Evolutionary conservation across 2,888 invertebrate genomes (phyloP), one percentile per base, ranked within the genome.

Genomic region (Lottia scabra): DNA sequence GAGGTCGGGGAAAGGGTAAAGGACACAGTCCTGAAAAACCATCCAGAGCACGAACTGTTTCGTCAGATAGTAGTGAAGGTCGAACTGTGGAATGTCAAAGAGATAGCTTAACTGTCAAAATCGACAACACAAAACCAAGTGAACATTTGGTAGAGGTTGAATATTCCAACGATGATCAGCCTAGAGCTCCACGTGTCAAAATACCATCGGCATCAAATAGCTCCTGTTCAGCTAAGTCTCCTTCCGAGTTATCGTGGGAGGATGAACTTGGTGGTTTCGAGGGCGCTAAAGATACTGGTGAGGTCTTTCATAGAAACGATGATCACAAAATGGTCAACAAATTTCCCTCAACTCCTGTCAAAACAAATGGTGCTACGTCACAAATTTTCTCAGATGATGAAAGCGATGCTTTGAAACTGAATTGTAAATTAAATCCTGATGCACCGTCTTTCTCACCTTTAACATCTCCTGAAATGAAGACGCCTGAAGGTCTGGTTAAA

Each of bases 101-200:
- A 45, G 85, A 87, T 73, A 75, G 84, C 19, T 79, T 87, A 16
- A 79, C 87, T 19, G 83, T 87, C 56, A 87, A 87, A 74, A 81
- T 87, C 45, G 87, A 87, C 70, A 87, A 87, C 74, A 82, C 83
- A 16, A 82, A 78, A 63, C 71, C 70, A 12, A 75, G 68, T 2
- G 81, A 83, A 63, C 75, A 80, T n/a, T 76, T 77, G 48, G 85
- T 84, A 10, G 84, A 84, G 65, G 84, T 83, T 46, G 85, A 84
- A 71, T 84, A 84, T 65, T 82, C 81, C 16, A 84, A 84, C 75
- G 80, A 80, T 8, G 81, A 83, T 65, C 72, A 75, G 15, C 71
- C 76, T 30, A 48, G 6, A 19, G 63, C 23, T 27, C 63, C 63
- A 43, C 66, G 74, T 44, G 26, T 46, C 27, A 45, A n/a, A 26